A percentile compares a stretch with the other conserved stretches of the same genome.
These are phyloP conservation scores for Cylloceria caligata DNA, from an alignment of 2,888 invertebrate genomes.

Conservation along the genomic window DNA sequence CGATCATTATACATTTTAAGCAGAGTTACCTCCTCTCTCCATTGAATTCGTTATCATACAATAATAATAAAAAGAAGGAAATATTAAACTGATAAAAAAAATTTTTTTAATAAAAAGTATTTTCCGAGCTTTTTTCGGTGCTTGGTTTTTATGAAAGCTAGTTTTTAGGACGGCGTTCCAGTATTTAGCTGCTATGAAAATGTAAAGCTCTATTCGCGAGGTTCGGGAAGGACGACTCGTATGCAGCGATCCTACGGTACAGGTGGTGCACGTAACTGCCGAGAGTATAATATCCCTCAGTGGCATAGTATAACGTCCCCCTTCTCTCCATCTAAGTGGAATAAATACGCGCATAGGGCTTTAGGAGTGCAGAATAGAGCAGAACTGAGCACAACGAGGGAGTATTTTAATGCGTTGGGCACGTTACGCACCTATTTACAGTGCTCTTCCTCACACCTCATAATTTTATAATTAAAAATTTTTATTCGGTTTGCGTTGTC, in stretches of 20 bases:
- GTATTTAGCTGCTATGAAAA: not conserved
- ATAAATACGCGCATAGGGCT: constrained; percentile 3
- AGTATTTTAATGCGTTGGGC: not conserved
- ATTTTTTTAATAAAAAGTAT: not conserved
- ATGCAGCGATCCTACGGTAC: not conserved
- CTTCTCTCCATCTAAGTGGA: not conserved
- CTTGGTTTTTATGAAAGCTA: not conserved
- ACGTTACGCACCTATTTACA: not conserved
- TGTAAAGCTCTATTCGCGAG: not conserved
- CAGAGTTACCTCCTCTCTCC: too few relatives aligned
- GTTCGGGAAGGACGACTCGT: not conserved
- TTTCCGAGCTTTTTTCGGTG: not conserved
- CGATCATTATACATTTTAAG: too few relatives aligned
- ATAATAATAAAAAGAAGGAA: not conserved
- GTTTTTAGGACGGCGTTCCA: not conserved
- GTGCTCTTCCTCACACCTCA: not conserved
- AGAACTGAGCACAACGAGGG: not conserved
- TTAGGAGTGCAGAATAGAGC: not conserved
- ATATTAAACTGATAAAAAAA: not conserved
- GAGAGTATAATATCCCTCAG: not conserved
- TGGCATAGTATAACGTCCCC: not conserved
- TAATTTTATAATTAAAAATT: not conserved
- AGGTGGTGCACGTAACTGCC: constrained; percentile 12
- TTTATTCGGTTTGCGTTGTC: not conserved
- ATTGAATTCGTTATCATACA: too few relatives aligned